These are phyloP conservation scores for Chaenogobius annularis DNA, from an alignment of 2,113 vertebrate species.

Conservation along the genomic window DNA sequence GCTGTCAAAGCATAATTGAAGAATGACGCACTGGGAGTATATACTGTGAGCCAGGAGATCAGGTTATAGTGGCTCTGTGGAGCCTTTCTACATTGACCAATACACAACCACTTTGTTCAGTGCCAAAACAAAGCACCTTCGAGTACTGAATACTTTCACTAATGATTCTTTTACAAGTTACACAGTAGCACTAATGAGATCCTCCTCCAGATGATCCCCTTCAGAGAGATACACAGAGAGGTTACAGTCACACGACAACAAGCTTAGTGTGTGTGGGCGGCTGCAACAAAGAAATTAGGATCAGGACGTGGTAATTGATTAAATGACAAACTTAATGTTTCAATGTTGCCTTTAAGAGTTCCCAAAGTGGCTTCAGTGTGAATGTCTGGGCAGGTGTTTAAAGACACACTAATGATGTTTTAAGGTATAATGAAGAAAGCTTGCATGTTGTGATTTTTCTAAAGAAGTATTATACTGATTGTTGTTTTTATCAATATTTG, in stretches of 20 bases:
- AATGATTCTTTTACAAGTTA: constrained; percentile 66
- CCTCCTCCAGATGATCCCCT: constrained; percentile 62
- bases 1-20: constrained; percentile 84
- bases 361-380: constrained; percentile 8
- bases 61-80: constrained; percentile 66
- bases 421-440: not conserved
- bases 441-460: too few relatives aligned
- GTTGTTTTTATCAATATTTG: too few relatives aligned
- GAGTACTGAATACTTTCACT: constrained; percentile 57
- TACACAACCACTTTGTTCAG: constrained; percentile 30
- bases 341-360: constrained; percentile 23
- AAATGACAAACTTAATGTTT: constrained; percentile 35
- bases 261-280: constrained; percentile 40
- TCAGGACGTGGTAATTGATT: constrained; percentile 48
- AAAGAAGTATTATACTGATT: too few relatives aligned
- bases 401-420: not conserved
- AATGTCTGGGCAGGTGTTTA: constrained; percentile 10
- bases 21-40: constrained; percentile 79
- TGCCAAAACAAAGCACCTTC: constrained; percentile 61
- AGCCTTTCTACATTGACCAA: constrained; percentile 59
- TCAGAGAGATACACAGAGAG: constrained; percentile 55
- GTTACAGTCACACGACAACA: constrained; percentile 44
- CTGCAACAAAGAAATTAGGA: constrained; percentile 43
- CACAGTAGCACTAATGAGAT: constrained; percentile 63
- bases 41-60: constrained; percentile 72